Evolutionary conservation across 2,888 invertebrate species (phyloP).

Genomic region (Lasius platythorax): DNA sequence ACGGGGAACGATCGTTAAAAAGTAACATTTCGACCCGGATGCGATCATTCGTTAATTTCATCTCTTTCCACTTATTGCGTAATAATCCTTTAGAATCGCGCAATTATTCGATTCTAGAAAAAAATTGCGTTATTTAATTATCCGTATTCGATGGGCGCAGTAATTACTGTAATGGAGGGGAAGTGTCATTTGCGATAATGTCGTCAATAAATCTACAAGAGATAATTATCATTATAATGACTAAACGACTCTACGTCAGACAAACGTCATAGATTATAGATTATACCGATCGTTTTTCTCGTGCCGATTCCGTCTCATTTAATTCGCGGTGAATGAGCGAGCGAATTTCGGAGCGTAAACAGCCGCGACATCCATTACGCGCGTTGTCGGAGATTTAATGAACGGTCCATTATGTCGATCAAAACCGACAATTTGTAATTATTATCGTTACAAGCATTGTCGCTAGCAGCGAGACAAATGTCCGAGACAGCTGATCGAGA

Average conservation of each 20-base stretch:
- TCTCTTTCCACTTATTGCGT: not conserved
- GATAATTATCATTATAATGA: slow-evolving; percentile 28
- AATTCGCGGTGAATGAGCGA: slow-evolving; percentile 47
- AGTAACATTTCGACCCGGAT: slow-evolving; percentile 13
- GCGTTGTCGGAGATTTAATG: slow-evolving; percentile 49
- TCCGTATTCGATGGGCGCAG: not conserved
- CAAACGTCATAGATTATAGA: not conserved
- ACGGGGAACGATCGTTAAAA: not conserved
- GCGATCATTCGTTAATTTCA: not conserved
- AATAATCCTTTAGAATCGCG: not conserved
- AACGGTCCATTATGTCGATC: slow-evolving; percentile 47
- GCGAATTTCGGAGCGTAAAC: slow-evolving; percentile 50
- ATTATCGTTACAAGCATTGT: slow-evolving; percentile 32
- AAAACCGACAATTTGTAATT: slow-evolving; percentile 31
- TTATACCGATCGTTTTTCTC: slow-evolving; percentile 21
- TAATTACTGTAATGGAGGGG: not conserved
- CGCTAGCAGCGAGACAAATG: slow-evolving; percentile 21
- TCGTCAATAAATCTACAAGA: slow-evolving; percentile 4
- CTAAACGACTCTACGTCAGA: not conserved
- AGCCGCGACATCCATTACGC: slow-evolving; percentile 29
- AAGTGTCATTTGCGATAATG: slow-evolving; percentile 15
- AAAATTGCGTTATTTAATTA: slow-evolving; percentile 5
- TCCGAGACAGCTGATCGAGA: slow-evolving; percentile 19
- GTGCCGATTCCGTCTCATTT: not conserved
- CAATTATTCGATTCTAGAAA: slow-evolving; percentile 40